Conservation (phyloP, 1,140 invertebrate genomes). For the Drosophila bocqueti region DNA sequence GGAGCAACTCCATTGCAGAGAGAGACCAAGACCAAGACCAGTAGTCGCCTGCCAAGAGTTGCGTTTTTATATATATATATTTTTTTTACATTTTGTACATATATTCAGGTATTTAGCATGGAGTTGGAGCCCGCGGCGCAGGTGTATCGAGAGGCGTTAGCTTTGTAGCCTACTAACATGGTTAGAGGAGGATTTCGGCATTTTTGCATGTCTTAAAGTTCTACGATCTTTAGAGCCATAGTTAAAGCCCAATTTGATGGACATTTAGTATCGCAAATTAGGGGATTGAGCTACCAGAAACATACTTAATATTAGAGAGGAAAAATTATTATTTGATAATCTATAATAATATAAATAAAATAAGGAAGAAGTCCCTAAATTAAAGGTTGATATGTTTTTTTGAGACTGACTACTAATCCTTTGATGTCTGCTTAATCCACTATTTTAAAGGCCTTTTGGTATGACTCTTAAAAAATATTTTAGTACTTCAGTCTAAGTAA, state of each 20-base stretch:
- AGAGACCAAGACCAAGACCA: slow-evolving; percentile 43
- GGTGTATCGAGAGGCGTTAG: slow-evolving; percentile 45
- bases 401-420: neutral
- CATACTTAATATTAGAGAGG: neutral
- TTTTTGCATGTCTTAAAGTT: slow-evolving; percentile 27
- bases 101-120: slow-evolving; percentile 11
- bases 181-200: slow-evolving; percentile 26
- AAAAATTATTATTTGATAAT: neutral
- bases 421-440: neutral
- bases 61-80: slow-evolving; percentile 8
- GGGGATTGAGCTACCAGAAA: neutral
- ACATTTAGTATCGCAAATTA: slow-evolving; percentile 6
- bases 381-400: neutral
- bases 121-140: slow-evolving; percentile 11
- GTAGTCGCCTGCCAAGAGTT: slow-evolving; percentile 47
- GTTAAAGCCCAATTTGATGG: slow-evolving; percentile 5
- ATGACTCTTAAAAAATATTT: neutral
- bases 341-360: neutral
- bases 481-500: neutral
- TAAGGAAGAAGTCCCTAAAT: neutral
- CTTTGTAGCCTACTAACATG: slow-evolving; percentile 54
- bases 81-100: slow-evolving; percentile 8
- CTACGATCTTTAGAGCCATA: neutral
- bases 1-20: slow-evolving; percentile 13
- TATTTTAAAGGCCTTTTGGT: neutral